Percentiles rank a stretch among this genome's conserved stretches.
Evolutionary conservation across 2,113 vertebrate species (phyloP).

Genomic region (Pycnonotus jocosus): DNA sequence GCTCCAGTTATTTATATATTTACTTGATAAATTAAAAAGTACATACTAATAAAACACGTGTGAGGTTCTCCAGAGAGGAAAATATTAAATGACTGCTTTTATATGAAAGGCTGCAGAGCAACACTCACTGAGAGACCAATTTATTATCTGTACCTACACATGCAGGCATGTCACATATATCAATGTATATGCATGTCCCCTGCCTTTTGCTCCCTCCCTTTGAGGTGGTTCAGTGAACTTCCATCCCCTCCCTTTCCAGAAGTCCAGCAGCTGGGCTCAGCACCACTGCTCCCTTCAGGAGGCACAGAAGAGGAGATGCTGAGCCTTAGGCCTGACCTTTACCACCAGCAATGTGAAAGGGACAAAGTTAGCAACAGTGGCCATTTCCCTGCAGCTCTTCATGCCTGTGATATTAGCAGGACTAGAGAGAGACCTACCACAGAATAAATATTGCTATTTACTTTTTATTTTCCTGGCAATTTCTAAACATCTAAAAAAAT

Average conservation of each 20-base stretch:
- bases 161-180: neutral
- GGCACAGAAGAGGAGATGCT: neutral
- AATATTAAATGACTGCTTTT: neutral
- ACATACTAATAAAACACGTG: neutral
- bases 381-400: neutral
- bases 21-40: slow-evolving; percentile 33
- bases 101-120: neutral
- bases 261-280: neutral
- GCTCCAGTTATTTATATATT: neutral
- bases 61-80: neutral
- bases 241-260: neutral
- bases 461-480: neutral
- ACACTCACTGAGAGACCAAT: neutral
- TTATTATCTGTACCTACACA: neutral
- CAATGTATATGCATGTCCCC: neutral
- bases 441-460: neutral
- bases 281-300: neutral
- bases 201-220: neutral
- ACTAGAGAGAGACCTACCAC: neutral
- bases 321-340: neutral
- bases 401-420: neutral
- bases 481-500: neutral
- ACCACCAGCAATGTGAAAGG: neutral
- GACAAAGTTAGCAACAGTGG: neutral
- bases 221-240: neutral